Conservation (phyloP, 2,113 vertebrate species). For the Nestor notabilis region DNA sequence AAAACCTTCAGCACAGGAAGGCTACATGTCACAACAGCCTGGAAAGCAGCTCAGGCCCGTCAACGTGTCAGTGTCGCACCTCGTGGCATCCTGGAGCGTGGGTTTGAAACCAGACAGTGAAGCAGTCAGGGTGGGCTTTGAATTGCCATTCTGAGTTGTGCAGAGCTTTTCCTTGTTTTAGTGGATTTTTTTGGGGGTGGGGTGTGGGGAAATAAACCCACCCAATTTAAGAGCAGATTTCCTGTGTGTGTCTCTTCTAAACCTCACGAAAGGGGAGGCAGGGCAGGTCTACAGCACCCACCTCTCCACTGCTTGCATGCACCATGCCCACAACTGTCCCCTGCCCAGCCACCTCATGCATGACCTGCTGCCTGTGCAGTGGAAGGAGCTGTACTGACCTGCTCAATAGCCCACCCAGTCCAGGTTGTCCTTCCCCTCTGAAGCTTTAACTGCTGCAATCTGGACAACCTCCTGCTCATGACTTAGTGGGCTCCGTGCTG, state of each 20-base stretch:
- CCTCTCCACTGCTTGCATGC: too few relatives aligned
- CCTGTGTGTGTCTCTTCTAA: not conserved
- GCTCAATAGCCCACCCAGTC: not conserved
- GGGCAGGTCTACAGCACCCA: not conserved
- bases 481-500: not conserved
- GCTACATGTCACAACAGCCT: fast-evolving
- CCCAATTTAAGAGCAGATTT: not conserved
- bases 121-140: not conserved
- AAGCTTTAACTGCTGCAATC: not conserved
- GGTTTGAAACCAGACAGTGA: not conserved
- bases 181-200: fast-evolving
- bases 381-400: not conserved
- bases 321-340: not conserved
- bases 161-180: not conserved
- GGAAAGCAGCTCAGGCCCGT: fast-evolving
- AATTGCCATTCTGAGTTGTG: fast-evolving
- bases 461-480: fast-evolving
- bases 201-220: not conserved
- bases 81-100: fast-evolving
- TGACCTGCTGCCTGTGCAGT: fast-evolving
- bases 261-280: fast-evolving
- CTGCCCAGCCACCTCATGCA: too few relatives aligned
- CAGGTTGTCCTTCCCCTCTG: not conserved
- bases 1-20: fast-evolving
- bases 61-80: too few relatives aligned